A percentile compares a stretch with the other conserved stretches of the same genome.
Evolutionary conservation across 2,113 vertebrate species (phyloP).

Genomic region (Pterocles gutturalis): DNA sequence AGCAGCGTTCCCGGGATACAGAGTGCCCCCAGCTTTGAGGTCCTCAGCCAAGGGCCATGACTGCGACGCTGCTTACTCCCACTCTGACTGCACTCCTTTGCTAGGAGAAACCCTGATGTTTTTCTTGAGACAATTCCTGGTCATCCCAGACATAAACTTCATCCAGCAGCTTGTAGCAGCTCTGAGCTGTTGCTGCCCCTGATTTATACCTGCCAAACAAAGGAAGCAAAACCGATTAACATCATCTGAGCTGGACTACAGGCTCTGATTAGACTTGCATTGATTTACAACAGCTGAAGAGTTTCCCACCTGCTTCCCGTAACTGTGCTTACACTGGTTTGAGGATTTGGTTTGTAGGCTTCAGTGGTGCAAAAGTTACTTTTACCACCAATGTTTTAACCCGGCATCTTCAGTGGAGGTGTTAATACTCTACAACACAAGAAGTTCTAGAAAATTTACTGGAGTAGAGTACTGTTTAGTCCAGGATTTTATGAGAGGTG

Average conservation of each 20-base stretch:
- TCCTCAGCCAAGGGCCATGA: too few species aligned
- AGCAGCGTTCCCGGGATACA: background rate
- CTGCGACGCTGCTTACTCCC: fast-evolving
- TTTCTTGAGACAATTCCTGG: fast-evolving
- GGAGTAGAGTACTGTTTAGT: background rate
- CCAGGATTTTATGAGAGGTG: background rate
- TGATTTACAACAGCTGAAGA: background rate
- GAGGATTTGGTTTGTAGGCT: background rate
- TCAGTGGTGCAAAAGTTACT: background rate
- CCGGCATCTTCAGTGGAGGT: background rate
- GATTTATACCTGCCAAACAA: background rate
- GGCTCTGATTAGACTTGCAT: background rate
- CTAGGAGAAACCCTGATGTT: background rate
- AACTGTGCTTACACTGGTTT: background rate
- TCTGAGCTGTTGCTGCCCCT: fast-evolving
- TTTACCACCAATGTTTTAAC: background rate
- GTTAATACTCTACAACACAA: background rate
- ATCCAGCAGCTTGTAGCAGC: background rate
- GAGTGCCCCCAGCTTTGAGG: background rate
- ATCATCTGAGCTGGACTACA: background rate
- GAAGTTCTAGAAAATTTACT: background rate
- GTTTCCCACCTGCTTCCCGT: background rate
- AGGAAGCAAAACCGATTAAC: background rate
- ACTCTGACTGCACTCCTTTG: fast-evolving
- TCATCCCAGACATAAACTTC: fast-evolving